A percentile compares a stretch with the other conserved stretches of the same genome.
These are phyloP conservation scores for Lutraria lutraria DNA, from an alignment of 2,888 invertebrate genomes.

Conservation along the genomic window DNA sequence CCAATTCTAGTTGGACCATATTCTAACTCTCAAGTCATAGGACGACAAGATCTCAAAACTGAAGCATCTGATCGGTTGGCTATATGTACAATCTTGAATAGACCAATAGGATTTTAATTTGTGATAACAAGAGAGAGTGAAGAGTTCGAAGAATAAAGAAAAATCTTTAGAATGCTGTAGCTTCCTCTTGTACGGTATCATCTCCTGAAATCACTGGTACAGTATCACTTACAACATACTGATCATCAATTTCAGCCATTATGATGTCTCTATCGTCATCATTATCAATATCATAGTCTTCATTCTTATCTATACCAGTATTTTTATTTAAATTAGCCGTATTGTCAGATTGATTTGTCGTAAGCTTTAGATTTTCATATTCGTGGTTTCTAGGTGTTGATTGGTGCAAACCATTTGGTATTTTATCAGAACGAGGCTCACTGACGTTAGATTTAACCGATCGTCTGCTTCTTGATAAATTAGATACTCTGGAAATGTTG, in stretches of 20 bases:
- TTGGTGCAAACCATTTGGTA: neutral
- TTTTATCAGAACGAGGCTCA: slow-evolving; percentile 31
- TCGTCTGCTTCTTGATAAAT: slow-evolving; percentile 46
- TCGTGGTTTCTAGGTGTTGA: neutral
- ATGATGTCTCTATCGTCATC: neutral
- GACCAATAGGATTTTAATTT: no score
- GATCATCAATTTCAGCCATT: neutral
- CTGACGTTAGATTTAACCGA: slow-evolving; percentile 55
- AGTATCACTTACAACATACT: neutral
- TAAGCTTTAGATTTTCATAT: neutral
- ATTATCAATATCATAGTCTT: neutral
- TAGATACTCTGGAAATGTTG: slow-evolving; percentile 63
- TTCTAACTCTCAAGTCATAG: no score
- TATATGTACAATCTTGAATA: no score
- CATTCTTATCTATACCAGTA: neutral
- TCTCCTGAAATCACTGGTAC: neutral
- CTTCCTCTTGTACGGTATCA: slow-evolving; percentile 21
- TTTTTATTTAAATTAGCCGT: neutral
- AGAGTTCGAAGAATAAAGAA: no score
- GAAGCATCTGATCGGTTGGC: no score
- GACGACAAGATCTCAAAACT: no score
- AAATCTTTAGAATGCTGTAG: slow-evolving; percentile 20
- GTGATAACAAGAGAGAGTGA: no score
- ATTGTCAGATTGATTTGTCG: neutral
- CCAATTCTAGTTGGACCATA: no score